Evolutionary conservation across 2,888 invertebrate genomes (phyloP), one percentile per base, ranked within the genome.

Genomic region (Crocallis elinguaria): DNA sequence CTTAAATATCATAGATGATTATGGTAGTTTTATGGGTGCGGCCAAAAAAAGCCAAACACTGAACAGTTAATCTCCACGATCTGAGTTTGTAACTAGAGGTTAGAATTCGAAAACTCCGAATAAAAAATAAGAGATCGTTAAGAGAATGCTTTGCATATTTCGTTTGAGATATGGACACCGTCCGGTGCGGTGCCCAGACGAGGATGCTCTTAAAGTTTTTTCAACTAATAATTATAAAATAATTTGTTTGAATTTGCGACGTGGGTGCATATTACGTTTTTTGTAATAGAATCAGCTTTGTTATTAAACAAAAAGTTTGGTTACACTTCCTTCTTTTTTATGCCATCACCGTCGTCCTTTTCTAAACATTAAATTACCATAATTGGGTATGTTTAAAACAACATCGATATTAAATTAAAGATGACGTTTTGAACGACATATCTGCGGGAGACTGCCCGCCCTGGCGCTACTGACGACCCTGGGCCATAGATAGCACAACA

Each of bases 21-120:
- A 80, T 77, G 78, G 75, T 82, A 79, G 81, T 86, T 85, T 86
- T 82, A 79, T 70, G 64, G 68, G 69, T 60, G 64, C 64, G 64
- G 69, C 78, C 73, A 76, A 82, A 84, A 82, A 84, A 78, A 79
- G 51, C 57, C 61, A 75, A 79, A 79, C 75, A 75, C 67, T 69
- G 66, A 61, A 63, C 53, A 52, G 57, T 66, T 71, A 82, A 85
- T 84, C 84, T 78, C 69, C 52, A 67, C 64, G 77, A 87, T 88
- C 86, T 64, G 62, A 75, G 79, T 71, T 70, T 73, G 79, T 80
- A 78, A 84, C 82, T 77, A 82, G 79, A 79, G 82, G 79, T 77
- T 75, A 80, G 77, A 81, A 85, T 82, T 77, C 76, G 69, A 78
- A 81, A 69, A 79, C 79, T 82, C 71, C 71, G 72, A 70, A 75